phyloP scores from a whole-genome alignment of 2,113 vertebrate genomes.

The Procavia capensis region DNA sequence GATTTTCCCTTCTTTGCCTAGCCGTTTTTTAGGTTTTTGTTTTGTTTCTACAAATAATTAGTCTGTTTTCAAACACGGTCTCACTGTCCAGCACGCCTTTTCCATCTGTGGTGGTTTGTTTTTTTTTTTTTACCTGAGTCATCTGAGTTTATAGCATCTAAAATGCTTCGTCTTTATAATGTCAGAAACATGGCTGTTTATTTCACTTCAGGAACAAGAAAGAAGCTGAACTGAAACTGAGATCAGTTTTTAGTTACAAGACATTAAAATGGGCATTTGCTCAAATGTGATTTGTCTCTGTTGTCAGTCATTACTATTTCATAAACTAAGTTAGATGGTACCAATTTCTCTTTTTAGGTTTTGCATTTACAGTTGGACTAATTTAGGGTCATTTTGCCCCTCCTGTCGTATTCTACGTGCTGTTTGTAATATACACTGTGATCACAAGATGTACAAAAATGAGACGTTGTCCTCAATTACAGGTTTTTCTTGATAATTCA shows the following conservation, averaged over 20 bases:
- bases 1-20: conserved; percentile 18
- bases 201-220: conserved; percentile 50
- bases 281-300: conserved; percentile 36
- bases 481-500: conserved; percentile 72
- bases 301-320: neutral
- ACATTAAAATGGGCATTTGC: conserved; percentile 28
- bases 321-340: conserved; percentile 33
- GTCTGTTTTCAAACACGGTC: neutral
- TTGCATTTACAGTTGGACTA: conserved; percentile 32
- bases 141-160: neutral
- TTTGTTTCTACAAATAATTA: conserved; percentile 32
- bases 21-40: neutral
- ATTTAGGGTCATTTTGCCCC: conserved; percentile 1
- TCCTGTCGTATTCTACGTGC: conserved; percentile 13
- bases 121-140: conserved; percentile 18
- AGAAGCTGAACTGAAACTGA: conserved; percentile 27
- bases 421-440: conserved; percentile 31
- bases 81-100: neutral
- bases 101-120: no score
- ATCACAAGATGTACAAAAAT: conserved; percentile 8
- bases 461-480: conserved; percentile 33
- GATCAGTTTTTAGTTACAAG: conserved; percentile 5
- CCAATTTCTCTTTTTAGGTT: conserved; percentile 29
- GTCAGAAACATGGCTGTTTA: conserved; percentile 15
- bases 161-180: neutral